Conservation (phyloP, 1,140 invertebrate genomes). For the Alviniconcha marisindica region DNA sequence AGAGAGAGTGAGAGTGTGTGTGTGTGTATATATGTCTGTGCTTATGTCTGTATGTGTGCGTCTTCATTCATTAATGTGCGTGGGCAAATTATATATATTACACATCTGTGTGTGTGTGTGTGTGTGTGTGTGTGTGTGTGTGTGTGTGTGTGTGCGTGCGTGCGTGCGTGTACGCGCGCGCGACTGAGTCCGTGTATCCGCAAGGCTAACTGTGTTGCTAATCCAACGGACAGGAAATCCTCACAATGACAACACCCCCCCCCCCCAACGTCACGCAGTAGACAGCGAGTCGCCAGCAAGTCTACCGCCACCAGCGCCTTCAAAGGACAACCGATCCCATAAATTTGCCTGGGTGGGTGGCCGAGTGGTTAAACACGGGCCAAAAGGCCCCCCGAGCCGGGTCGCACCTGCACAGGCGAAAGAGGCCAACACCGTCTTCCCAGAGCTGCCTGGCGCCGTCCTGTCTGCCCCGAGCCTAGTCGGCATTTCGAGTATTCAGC, state of each 20-base stretch:
- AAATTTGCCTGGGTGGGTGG: not conserved
- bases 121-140: too few species aligned
- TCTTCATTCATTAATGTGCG: too few species aligned
- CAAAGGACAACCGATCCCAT: constrained; percentile 15
- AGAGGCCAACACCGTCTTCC: not conserved
- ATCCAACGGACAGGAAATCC: too few species aligned
- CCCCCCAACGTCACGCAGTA: not conserved
- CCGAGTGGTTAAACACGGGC: not conserved
- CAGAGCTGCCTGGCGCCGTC: constrained; percentile 14
- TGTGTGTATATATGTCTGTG: too few species aligned
- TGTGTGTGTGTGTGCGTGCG: too few species aligned
- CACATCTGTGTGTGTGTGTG: too few species aligned
- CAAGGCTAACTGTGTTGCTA: too few species aligned
- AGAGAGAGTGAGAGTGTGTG: too few species aligned
- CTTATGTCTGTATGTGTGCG: too few species aligned
- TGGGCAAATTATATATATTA: too few species aligned
- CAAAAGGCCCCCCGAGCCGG: not conserved
- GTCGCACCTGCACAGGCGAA: not conserved
- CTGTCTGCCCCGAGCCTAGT: constrained; percentile 2
- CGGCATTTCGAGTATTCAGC: constrained; percentile 32
- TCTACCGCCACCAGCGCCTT: not conserved
- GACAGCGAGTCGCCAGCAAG: not conserved
- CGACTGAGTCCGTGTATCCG: too few species aligned
- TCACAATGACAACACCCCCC: not conserved
- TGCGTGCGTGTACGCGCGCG: too few species aligned